A percentile compares a stretch with the other conserved stretches of the same genome.
phyloP scores from a whole-genome alignment of 2,113 vertebrate species.

The Pitta sordida region DNA sequence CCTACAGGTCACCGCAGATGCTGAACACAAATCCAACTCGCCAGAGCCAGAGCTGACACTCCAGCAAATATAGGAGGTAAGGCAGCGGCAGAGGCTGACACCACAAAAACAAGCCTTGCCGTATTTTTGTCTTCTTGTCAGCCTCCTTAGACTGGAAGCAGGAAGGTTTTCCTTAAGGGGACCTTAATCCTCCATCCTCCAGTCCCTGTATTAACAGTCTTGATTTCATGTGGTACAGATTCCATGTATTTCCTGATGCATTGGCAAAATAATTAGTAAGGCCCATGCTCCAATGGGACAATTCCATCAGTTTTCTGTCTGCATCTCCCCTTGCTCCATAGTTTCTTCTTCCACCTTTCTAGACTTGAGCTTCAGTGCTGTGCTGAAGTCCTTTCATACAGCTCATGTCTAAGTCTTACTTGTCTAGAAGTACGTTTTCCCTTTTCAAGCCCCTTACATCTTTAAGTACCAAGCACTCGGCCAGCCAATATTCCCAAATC shows the following conservation, averaged over 20 bases:
- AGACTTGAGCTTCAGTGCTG: neutral
- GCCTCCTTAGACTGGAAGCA: neutral
- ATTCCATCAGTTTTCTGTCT: neutral
- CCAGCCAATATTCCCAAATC: neutral
- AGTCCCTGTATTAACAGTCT: neutral
- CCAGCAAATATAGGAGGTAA: neutral
- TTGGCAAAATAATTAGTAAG: neutral
- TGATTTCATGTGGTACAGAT: neutral
- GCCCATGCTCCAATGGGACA: neutral
- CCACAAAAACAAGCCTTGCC: neutral
- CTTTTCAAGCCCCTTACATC: neutral
- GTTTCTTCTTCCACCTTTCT: neutral
- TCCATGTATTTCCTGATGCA: accelerated
- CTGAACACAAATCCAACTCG: neutral
- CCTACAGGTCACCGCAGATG: neutral
- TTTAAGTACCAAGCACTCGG: neutral
- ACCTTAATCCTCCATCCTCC: neutral
- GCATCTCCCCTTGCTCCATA: neutral
- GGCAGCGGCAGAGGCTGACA: neutral
- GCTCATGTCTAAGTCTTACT: neutral
- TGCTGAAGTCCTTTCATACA: neutral
- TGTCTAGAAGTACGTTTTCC: neutral
- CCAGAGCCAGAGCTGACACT: neutral
- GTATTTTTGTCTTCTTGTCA: neutral
- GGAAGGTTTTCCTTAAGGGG: neutral